Evolutionary conservation across 2,797 vertebrate species (phyloP).

Genomic region (Selene dorsalis): DNA sequence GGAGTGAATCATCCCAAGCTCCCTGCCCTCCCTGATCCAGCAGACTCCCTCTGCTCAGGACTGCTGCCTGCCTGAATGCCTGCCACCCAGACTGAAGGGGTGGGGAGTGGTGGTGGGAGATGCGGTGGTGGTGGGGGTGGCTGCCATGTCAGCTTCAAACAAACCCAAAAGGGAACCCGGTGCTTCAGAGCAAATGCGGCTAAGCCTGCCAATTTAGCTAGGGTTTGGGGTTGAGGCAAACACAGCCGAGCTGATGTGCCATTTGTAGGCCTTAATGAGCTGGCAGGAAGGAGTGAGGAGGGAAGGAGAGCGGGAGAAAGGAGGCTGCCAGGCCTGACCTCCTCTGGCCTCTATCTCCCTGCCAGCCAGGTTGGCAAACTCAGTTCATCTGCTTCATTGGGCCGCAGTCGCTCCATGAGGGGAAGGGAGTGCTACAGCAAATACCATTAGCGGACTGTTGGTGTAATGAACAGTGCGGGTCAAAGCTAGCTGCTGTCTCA

Average conservation of each 20-base stretch:
- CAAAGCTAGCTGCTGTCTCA: slow-evolving; percentile 65
- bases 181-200: slow-evolving; percentile 90
- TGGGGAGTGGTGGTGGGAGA: slow-evolving; percentile 74
- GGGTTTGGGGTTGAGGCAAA: slow-evolving; percentile 86
- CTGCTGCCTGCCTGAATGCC: slow-evolving; percentile 86
- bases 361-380: slow-evolving; percentile 73
- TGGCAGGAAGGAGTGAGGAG: slow-evolving; percentile 81
- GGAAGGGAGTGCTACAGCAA: slow-evolving; percentile 71
- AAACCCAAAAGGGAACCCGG: slow-evolving; percentile 88
- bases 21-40: slow-evolving; percentile 90
- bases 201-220: slow-evolving; percentile 93
- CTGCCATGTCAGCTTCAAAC: slow-evolving; percentile 88
- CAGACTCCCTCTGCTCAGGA: slow-evolving; percentile 89
- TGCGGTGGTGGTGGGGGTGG: slow-evolving; percentile 35
- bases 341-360: slow-evolving; percentile 71
- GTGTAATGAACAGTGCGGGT: slow-evolving; percentile 77
- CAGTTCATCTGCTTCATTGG: slow-evolving; percentile 76
- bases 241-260: slow-evolving; percentile 85
- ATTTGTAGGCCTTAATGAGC: slow-evolving; percentile 96
- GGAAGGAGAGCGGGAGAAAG: slow-evolving; percentile 63
- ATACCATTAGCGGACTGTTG: slow-evolving; percentile 81
- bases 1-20: slow-evolving; percentile 91
- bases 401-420: slow-evolving; percentile 60
- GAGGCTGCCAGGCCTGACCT: slow-evolving; percentile 80
- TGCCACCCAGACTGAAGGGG: slow-evolving; percentile 84